Evolutionary conservation across 1,140 invertebrate species (phyloP), one percentile per base, ranked within the genome.

Genomic region (Drosophila kurseongensis): DNA sequence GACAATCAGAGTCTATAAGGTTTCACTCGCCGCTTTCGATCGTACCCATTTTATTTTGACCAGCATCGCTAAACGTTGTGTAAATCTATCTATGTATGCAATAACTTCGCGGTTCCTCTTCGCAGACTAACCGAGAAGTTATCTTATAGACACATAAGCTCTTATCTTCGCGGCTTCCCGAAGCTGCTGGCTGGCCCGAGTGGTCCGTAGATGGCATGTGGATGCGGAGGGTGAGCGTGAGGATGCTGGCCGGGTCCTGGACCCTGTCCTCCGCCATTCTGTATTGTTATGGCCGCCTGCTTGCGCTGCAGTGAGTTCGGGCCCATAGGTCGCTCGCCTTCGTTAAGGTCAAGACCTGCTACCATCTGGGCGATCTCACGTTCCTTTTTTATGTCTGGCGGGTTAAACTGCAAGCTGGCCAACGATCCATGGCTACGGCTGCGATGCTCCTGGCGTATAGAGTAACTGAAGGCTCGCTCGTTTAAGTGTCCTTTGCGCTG

Each of bases 391-490:
- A 97, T 94, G 80, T 97, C 97, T 13, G 94, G 94, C 78, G 95
- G 95, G 58, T 95, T 95, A 92, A 96, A 96, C 91, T 96, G 96
- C 18, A 98, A 93, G 85, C 97, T 98, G 23, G 97, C 97, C 80
- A 98, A 93, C 50, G 96, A 97, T 50, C 97, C 97, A 92, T 98
- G 97, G 73, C 97, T 98, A 45, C 97, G 94, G 84, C 97, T 97
- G 51, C 97, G 94, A 91, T 98, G 97, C 91, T 98, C 97, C 88
- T 98, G 97, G 51, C 97, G 94, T 80, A 98, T 98, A 54, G 97
- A 98, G 93, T 98, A 98, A 12, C 97, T 97, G 91, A 98, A 98
- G 14, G 97, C 97, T 50, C 97, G 93, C 91, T 98, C 97, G 92
- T 98, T 98, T 57, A 98, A 92, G 90, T 98, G 97, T 1, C 97